phyloP scores from a whole-genome alignment of 2,797 vertebrate species.

The Geotrypetes seraphini region DNA sequence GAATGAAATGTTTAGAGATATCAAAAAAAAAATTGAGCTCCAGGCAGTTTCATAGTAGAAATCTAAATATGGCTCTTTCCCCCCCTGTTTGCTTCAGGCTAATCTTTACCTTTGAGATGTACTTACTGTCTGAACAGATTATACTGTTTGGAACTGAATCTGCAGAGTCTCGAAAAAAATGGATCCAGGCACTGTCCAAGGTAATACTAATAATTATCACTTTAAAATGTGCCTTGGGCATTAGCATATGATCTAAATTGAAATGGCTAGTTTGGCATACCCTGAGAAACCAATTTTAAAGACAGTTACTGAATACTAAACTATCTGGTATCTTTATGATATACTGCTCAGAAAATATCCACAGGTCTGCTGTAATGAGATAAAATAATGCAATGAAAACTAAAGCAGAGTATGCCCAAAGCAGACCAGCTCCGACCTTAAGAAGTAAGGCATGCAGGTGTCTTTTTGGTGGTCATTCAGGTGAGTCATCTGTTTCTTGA shows the following conservation, averaged over 20 bases:
- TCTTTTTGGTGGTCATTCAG: neutral
- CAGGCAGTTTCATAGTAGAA: slow-evolving; percentile 7
- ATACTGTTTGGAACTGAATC: slow-evolving; percentile 80
- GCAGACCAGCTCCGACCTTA: neutral
- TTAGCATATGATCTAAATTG: slow-evolving; percentile 12
- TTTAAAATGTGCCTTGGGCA: slow-evolving; percentile 14
- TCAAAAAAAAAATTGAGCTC: neutral
- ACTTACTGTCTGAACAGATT: slow-evolving; percentile 73
- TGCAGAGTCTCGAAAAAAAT: slow-evolving; percentile 72
- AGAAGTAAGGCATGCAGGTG: neutral
- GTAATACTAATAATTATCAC: slow-evolving; percentile 47
- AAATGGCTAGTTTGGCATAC: slow-evolving; percentile 6
- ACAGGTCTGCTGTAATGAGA: slow-evolving; percentile 1
- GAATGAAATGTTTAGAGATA: neutral
- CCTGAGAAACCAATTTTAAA: slow-evolving; percentile 10
- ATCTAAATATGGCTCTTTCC: slow-evolving; percentile 20
- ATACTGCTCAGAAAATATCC: slow-evolving; percentile 11
- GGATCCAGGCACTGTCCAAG: slow-evolving; percentile 83
- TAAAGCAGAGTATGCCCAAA: neutral
- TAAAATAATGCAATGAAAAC: slow-evolving; percentile 6
- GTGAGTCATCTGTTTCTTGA: too few species aligned
- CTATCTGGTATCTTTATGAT: neutral
- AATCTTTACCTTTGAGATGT: slow-evolving; percentile 84
- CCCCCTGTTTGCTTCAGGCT: slow-evolving; percentile 50
- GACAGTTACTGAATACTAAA: slow-evolving; percentile 19